Conservation (phyloP, 2,113 vertebrate genomes). For the Phylloscopus trochiloides region DNA sequence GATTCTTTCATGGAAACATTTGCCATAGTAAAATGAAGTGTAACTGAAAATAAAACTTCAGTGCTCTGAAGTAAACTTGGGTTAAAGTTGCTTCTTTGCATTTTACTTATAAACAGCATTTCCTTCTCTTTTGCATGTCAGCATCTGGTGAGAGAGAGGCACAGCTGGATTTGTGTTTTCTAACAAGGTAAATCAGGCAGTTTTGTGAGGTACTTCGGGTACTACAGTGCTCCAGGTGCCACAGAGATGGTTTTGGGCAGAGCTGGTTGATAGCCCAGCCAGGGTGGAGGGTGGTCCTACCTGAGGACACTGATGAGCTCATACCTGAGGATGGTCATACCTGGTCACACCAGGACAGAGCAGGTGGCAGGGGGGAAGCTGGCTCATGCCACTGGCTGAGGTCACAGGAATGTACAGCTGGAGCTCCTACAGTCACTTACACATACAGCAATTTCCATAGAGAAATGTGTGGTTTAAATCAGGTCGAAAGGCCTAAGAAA, state of each 20-base stretch:
- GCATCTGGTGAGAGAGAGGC: no score
- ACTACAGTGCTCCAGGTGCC: rapidly evolving
- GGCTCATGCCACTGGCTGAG: neutral
- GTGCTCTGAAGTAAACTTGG: neutral
- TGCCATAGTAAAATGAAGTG: neutral
- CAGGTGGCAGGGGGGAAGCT: neutral
- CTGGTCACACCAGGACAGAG: neutral
- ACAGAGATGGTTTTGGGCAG: neutral
- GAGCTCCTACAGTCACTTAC: neutral
- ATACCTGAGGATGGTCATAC: neutral
- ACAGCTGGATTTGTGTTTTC: neutral
- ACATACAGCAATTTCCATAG: rapidly evolving
- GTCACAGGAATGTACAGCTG: rapidly evolving
- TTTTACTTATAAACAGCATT: neutral
- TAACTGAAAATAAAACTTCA: neutral
- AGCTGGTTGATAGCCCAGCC: rapidly evolving
- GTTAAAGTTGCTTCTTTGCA: neutral
- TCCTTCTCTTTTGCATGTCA: rapidly evolving
- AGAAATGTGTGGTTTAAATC: neutral
- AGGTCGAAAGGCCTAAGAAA: neutral
- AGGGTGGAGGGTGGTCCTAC: rapidly evolving
- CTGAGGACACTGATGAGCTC: neutral
- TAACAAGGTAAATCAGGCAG: neutral
- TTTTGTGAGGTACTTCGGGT: neutral
- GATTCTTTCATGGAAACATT: neutral